These are phyloP conservation scores for Felis chaus DNA, from an alignment of 2,113 vertebrate genomes.

Conservation along the genomic window DNA sequence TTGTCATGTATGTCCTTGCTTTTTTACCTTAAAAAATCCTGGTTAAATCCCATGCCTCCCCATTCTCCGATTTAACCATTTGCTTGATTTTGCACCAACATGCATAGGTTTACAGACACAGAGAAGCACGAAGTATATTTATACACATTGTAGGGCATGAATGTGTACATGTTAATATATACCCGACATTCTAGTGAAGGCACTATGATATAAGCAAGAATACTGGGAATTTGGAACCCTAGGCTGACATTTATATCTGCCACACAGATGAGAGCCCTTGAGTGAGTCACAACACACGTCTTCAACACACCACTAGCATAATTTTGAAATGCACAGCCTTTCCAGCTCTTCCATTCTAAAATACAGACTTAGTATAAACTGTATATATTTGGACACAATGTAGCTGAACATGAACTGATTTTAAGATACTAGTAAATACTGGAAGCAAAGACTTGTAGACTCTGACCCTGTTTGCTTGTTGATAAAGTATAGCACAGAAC, in stretches of 20 bases:
- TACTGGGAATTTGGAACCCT: neutral
- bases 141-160: neutral
- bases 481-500: neutral
- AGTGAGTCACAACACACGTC: neutral
- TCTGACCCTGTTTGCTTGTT: neutral
- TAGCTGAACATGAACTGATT: neutral
- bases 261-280: neutral
- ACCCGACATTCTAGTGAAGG: neutral
- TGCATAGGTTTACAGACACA: neutral
- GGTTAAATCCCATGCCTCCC: neutral
- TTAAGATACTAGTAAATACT: neutral
- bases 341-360: neutral
- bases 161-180: neutral
- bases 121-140: neutral
- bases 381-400: neutral
- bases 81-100: neutral
- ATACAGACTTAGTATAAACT: neutral
- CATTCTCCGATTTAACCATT: neutral
- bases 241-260: neutral
- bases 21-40: slow-evolving; percentile 2
- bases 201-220: neutral
- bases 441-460: neutral
- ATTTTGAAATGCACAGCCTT: neutral
- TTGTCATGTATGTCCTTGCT: neutral
- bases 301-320: neutral